Conservation (phyloP, 2,797 vertebrate species). For the Coranthus polyacanthus region DNA sequence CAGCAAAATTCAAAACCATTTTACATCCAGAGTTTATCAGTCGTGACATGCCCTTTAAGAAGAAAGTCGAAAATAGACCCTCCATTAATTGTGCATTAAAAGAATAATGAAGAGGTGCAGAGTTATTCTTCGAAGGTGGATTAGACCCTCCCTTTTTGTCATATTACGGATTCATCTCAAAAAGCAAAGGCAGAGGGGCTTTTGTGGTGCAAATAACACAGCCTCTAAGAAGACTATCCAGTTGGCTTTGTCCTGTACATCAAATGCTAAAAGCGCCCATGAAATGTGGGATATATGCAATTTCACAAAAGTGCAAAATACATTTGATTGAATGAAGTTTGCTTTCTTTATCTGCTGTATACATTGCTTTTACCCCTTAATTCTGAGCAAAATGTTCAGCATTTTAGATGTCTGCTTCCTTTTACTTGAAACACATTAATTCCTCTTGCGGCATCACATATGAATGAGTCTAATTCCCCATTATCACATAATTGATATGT, state of each 20-base stretch:
- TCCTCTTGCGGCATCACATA: slow-evolving; percentile 38
- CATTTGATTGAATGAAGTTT: neutral
- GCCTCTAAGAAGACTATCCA: slow-evolving; percentile 24
- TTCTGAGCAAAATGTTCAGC: neutral
- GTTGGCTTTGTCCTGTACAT: slow-evolving; percentile 7
- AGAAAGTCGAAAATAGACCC: slow-evolving; percentile 44
- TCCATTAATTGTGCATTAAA: slow-evolving; percentile 74
- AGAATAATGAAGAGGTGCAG: slow-evolving; percentile 69
- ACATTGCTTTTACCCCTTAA: neutral
- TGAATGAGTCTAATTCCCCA: slow-evolving; percentile 65
- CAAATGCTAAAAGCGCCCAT: slow-evolving; percentile 1
- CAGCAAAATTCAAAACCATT: slow-evolving; percentile 69
- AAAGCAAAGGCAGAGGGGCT: slow-evolving; percentile 41
- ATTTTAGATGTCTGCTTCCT: slow-evolving; percentile 18
- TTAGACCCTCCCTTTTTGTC: slow-evolving; percentile 55
- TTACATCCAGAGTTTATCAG: slow-evolving; percentile 72
- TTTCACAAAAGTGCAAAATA: neutral
- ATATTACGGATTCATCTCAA: slow-evolving; percentile 39
- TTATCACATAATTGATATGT: slow-evolving; percentile 74
- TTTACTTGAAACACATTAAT: slow-evolving; percentile 23
- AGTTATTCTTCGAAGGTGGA: slow-evolving; percentile 59
- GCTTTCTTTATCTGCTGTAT: neutral
- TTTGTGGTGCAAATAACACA: slow-evolving; percentile 60
- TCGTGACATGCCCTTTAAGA: slow-evolving; percentile 76
- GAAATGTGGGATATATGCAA: slow-evolving; percentile 14